Percentiles rank a stretch among this genome's conserved stretches.
These are phyloP conservation scores for Hedya salicella DNA, from an alignment of 2,888 invertebrate species.

Conservation along the genomic window DNA sequence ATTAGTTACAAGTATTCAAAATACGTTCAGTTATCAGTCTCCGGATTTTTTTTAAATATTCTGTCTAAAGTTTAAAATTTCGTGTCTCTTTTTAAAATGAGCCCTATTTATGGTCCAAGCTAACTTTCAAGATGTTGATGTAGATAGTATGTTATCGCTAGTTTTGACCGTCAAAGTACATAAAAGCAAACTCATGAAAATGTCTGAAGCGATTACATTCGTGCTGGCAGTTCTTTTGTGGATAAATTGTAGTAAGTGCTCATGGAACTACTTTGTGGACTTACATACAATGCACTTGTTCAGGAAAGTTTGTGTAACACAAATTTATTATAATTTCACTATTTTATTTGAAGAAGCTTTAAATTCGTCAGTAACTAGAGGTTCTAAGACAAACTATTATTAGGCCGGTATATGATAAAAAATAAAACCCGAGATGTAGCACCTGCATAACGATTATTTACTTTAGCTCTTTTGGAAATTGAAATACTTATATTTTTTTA, in stretches of 20 bases:
- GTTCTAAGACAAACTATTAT: neutral
- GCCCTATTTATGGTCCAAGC: neutral
- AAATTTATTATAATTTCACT: too few relatives aligned
- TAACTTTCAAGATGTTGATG: too few relatives aligned
- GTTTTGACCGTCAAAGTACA: too few relatives aligned
- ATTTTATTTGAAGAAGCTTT: too few relatives aligned
- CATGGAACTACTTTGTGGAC: neutral
- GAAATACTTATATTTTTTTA: neutral
- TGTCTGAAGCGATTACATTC: neutral
- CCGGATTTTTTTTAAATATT: constrained; percentile 15
- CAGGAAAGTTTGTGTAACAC: neutral
- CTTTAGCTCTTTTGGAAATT: constrained; percentile 23
- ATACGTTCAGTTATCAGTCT: constrained; percentile 36
- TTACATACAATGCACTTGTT: neutral
- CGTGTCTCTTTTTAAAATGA: too few relatives aligned
- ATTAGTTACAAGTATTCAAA: constrained; percentile 28
- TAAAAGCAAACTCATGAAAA: too few relatives aligned
- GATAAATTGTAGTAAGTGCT: too few relatives aligned
- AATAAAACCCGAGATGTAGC: constrained; percentile 24
- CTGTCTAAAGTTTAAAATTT: too few relatives aligned
- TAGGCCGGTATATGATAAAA: constrained; percentile 15
- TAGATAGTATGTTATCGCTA: too few relatives aligned
- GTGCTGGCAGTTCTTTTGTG: neutral
- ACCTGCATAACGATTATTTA: constrained; percentile 20
- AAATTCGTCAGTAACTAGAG: neutral